Evolutionary conservation across 2,797 vertebrate species (phyloP).

Genomic region (Paguma larvata): DNA sequence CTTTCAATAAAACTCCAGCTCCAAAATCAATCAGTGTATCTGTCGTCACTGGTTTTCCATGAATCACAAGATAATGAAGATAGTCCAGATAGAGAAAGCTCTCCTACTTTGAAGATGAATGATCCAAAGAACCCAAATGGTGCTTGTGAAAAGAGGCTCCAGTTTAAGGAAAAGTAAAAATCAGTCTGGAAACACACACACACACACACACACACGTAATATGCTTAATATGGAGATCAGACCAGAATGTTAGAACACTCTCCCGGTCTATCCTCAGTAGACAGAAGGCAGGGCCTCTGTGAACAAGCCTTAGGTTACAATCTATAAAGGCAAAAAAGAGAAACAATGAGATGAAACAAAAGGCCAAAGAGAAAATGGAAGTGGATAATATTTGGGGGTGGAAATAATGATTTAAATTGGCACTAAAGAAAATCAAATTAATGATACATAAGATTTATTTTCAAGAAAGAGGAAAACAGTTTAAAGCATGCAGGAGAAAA

Average conservation of each 20-base stretch:
- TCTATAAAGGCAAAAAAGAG: neutral
- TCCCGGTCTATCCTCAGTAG: neutral
- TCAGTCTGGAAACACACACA: neutral
- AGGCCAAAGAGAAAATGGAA: neutral
- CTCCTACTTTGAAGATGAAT: constrained; percentile 10
- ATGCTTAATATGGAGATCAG: neutral
- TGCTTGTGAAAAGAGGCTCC: constrained; percentile 21
- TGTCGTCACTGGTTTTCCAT: constrained; percentile 3
- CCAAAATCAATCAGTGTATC: neutral
- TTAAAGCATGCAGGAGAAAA: constrained; percentile 17
- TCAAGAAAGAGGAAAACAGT: constrained; percentile 16
- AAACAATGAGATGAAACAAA: neutral
- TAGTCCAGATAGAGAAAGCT: neutral
- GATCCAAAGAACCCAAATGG: neutral
- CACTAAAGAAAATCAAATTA: constrained; percentile 45
- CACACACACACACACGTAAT: neutral
- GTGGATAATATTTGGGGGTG: neutral
- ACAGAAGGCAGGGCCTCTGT: neutral
- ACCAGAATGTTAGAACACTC: neutral
- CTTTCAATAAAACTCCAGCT: neutral
- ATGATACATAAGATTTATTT: neutral
- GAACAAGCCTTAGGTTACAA: neutral
- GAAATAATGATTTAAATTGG: neutral
- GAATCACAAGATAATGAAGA: neutral
- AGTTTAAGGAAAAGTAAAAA: constrained; percentile 24